Evolutionary conservation across 2,888 invertebrate species (phyloP), one percentile per base, ranked within the genome.

Genomic region (Latheticus oryzae): DNA sequence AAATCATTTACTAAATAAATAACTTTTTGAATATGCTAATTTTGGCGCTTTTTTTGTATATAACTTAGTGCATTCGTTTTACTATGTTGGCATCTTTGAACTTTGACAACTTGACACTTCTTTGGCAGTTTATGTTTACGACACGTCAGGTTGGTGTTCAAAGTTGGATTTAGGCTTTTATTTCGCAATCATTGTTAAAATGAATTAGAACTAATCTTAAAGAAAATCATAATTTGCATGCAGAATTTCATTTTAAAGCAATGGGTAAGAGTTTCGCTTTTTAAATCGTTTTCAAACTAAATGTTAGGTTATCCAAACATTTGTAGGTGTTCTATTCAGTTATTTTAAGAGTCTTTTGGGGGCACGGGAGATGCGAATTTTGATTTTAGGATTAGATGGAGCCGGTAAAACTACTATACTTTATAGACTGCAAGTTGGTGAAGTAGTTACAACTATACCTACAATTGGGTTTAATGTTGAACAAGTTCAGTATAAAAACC

Each of bases 401-500:
- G 98, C 98, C 76, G 99, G 99, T 65, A 99, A 99, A 84, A 99
- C 99, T 0, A 99, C 99, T 60, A 99, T 99, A 80, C 81, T 99
- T 63, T 98, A 99, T 81, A 90, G 93, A 82, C 83, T 98, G 73
- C 97, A 99, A 86, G 98, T 98, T 54, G 97, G 97, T 9, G 97
- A 97, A 82, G 97, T 98, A 51, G 97, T 98, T 15, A 97, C 97
- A 40, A 98, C 98, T 21, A 98, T 93, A 81, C 95, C 97, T 62
- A 98, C 99, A 5, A 99, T 99, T 79, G 99, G 92, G 5, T 99
- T 99, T 81, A 99, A 99, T 82, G 99, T 98, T 69, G 98, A 98
- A 81, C 97, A 97, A 85, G 97, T 98, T 56, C 94, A 94, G 70
- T 98, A 97, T 79, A 97, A 97, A 84, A 99, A 99, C 84, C 85